phyloP scores from a whole-genome alignment of 2,888 invertebrate species.

The Cheiracanthium punctorium region DNA sequence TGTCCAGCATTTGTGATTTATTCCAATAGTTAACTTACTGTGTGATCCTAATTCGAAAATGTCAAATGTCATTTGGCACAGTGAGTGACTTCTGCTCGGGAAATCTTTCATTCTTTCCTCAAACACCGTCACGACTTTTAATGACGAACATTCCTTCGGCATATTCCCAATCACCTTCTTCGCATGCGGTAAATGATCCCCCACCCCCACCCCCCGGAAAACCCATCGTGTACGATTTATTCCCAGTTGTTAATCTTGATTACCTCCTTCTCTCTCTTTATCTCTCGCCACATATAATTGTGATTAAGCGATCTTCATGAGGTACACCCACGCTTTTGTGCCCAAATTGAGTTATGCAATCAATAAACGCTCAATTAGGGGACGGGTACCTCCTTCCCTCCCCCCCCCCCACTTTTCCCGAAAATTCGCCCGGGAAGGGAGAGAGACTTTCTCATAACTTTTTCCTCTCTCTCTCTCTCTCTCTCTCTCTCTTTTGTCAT shows the following conservation, averaged over 20 bases:
- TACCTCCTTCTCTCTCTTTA: neutral
- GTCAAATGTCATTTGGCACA: no score
- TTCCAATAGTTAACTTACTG: no score
- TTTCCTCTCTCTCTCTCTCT: no score
- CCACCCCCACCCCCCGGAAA: no score
- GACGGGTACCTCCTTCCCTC: conserved; percentile 18
- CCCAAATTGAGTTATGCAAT: conserved; percentile 68
- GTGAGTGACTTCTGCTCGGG: no score
- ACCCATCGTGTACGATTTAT: neutral
- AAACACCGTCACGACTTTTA: neutral
- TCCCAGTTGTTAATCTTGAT: conserved; percentile 17
- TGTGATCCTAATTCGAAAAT: no score
- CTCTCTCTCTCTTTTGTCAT: conserved; percentile 31
- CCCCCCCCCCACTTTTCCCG: neutral
- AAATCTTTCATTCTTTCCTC: no score
- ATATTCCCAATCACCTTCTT: neutral
- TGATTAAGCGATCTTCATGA: conserved; percentile 62
- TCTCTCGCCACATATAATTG: conserved; percentile 42
- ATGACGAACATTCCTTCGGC: neutral
- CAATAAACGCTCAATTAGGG: conserved; percentile 69
- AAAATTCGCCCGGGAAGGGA: neutral
- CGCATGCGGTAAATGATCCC: conserved; percentile 3
- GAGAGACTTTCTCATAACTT: conserved; percentile 3
- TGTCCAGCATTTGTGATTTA: no score
- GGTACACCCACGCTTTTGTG: conserved; percentile 67